Base-by-base conservation (phyloP, 2,888 invertebrate genomes). In the Cheilosia pagana region DNA sequence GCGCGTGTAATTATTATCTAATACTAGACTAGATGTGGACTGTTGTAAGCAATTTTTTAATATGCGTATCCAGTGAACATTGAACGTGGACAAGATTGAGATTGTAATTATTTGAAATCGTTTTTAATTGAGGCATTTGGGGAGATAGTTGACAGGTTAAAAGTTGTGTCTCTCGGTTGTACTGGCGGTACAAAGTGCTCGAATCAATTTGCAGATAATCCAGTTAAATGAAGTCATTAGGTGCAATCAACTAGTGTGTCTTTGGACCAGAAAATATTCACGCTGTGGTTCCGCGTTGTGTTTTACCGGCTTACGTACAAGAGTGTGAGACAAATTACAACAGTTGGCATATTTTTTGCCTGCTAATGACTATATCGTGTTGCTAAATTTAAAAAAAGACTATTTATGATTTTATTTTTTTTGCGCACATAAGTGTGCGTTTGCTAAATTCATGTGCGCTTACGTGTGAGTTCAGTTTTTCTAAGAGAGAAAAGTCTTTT, bases 1-100 rank as follows among this genome's bases (percentile, higher is more conserved):
- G 59, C 39, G 68, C 57, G 31, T 19, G 25, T 68, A 62, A 63
- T 70, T 75, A 63, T 70, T 75, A 75, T 75, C 41, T 39, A 81
- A 74, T 67, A 60, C 74, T 31, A n/a, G 28, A 28, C 28, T 67
- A 41, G 60, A 72, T 53, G 60, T 28, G 25, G 75, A 14, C 41
- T 59, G 31, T 67, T 48, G 65, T 59, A 48, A 16, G 25, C 6
- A 2, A 19, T 65, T 75, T 57, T 63, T 41, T 63, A 63, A 74
- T 25, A 59, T 25, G 35, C 39, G 35, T 39, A 65, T 50, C 57
- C 65, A 57, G 19, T 57, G 28, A 65, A 39, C 55, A 39, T 62
- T 62, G 41, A 52, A 57, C 55, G 3, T 35, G 28, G 41, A 39
- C 48, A 41, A 53, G 41, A 53, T 48, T 35, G 48, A 21, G 50